Conservation (phyloP, 2,888 invertebrate genomes). For the Tiphia femorata region DNA sequence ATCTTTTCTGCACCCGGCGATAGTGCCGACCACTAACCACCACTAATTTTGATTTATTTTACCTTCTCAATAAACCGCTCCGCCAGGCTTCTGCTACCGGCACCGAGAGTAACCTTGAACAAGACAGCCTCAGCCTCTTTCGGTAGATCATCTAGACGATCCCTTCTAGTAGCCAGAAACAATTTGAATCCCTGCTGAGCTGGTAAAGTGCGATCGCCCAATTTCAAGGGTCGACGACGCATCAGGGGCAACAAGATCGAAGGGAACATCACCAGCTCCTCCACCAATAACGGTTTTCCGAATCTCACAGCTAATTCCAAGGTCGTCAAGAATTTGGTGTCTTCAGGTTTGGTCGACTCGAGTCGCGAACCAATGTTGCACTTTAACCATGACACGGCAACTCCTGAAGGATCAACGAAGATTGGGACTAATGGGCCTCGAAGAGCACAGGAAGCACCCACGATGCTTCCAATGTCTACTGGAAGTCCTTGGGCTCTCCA, state of each 20-base stretch:
- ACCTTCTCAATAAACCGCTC: constrained; percentile 64
- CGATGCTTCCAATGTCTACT: constrained; percentile 68
- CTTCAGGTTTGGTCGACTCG: constrained; percentile 85
- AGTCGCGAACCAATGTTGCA: constrained; percentile 78
- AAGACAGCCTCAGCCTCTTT: constrained; percentile 64
- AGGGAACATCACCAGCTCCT: constrained; percentile 61
- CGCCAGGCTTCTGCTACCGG: constrained; percentile 58
- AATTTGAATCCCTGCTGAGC: constrained; percentile 58
- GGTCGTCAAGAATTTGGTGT: constrained; percentile 79
- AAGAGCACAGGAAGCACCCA: constrained; percentile 61
- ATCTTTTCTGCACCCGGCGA: no score
- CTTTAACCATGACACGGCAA: constrained; percentile 86
- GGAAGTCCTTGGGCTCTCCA: constrained; percentile 91
- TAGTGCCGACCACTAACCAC: no score
- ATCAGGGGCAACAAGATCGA: constrained; percentile 59
- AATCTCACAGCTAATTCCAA: constrained; percentile 82
- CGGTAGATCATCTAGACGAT: constrained; percentile 83
- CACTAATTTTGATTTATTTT: neutral
- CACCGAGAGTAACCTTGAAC: constrained; percentile 57
- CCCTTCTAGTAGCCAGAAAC: constrained; percentile 79
- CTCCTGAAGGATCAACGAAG: constrained; percentile 90
- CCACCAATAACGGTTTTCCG: constrained; percentile 61
- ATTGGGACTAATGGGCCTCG: constrained; percentile 78
- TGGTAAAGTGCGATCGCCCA: constrained; percentile 59
- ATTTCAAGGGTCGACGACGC: constrained; percentile 50